These are phyloP conservation scores for Mirza zaza DNA, from an alignment of 2,113 vertebrate genomes.

Conservation along the genomic window DNA sequence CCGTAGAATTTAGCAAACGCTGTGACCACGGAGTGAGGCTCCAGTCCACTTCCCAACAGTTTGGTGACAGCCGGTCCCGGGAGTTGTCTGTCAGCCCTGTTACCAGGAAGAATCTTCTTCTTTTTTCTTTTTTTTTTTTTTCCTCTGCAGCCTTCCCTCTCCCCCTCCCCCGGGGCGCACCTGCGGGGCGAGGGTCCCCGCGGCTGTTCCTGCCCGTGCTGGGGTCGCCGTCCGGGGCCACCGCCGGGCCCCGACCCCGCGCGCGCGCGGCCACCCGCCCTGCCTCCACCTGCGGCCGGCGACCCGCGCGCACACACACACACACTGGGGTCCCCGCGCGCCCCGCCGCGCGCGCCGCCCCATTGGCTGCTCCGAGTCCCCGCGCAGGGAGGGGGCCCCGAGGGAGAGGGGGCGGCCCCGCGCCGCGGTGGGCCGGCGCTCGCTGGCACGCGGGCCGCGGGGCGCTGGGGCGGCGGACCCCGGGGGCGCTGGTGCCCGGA, in stretches of 20 bases:
- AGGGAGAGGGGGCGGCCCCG: not conserved
- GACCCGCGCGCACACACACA: not conserved
- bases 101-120: not conserved
- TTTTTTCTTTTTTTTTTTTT: no score
- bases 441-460: rapidly evolving
- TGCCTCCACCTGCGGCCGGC: slow-evolving; percentile 18
- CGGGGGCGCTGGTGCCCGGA: not conserved
- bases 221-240: not conserved
- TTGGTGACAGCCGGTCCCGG: not conserved
- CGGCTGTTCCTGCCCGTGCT: not conserved
- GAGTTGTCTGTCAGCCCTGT: not conserved
- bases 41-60: not conserved
- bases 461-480: not conserved
- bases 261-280: not conserved
- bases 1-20: not conserved
- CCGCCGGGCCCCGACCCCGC: rapidly evolving
- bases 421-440: not conserved
- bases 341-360: not conserved
- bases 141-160: no score
- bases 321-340: not conserved
- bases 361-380: not conserved
- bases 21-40: not conserved
- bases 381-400: not conserved
- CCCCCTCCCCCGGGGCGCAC: no score
- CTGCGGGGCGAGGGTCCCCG: not conserved